Conservation (phyloP, 2,113 vertebrate genomes). For the Pygoscelis antarcticus region DNA sequence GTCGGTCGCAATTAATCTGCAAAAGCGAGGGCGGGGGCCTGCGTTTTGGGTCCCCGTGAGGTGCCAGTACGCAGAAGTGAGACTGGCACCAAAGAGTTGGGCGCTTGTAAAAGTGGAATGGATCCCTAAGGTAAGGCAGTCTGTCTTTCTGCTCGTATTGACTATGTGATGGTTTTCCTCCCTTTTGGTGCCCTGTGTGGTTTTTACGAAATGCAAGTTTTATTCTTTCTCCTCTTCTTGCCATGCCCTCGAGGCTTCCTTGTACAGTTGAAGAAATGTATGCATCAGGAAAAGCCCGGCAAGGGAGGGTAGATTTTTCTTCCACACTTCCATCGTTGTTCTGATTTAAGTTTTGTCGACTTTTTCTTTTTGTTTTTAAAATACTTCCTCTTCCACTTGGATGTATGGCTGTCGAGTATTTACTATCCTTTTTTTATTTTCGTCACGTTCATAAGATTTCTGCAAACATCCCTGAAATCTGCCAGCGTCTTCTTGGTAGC, state of each 20-base stretch:
- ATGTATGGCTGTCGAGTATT: constrained; percentile 40
- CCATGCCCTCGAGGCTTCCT: constrained; percentile 32
- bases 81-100: rapidly evolving
- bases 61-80: rapidly evolving
- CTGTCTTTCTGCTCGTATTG: background rate
- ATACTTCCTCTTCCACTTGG: constrained; percentile 14
- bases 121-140: background rate
- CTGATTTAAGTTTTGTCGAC: constrained; percentile 11
- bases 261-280: background rate
- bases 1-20: rapidly evolving
- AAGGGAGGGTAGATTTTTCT: constrained; percentile 41
- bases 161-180: background rate
- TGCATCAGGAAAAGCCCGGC: background rate
- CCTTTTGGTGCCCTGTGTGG: background rate
- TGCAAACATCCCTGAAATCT: background rate
- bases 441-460: constrained; percentile 1
- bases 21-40: background rate
- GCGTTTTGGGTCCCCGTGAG: rapidly evolving
- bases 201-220: background rate
- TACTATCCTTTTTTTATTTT: constrained; percentile 4
- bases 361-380: background rate
- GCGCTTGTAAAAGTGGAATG: background rate
- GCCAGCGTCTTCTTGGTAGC: background rate
- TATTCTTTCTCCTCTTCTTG: background rate
- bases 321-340: background rate